Evolutionary conservation across 2,113 vertebrate genomes (phyloP).

Genomic region (Ictalurus furcatus): DNA sequence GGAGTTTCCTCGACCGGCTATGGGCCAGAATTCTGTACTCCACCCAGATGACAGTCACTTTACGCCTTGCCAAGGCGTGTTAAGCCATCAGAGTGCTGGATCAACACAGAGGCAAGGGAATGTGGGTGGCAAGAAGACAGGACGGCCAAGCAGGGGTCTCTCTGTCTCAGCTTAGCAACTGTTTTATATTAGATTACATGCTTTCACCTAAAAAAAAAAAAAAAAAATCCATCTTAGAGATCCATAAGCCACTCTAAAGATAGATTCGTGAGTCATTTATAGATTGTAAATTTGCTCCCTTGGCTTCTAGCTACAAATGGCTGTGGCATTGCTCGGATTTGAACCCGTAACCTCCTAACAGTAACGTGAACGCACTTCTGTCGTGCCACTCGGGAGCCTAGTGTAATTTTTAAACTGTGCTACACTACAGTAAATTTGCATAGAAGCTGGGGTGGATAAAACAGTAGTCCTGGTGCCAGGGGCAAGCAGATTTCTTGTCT

Average conservation of each 20-base stretch:
- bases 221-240: not conserved
- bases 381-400: not conserved
- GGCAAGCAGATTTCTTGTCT: not conserved
- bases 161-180: not conserved
- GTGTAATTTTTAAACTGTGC: not conserved
- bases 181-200: slow-evolving; percentile 10
- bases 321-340: not conserved
- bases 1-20: slow-evolving; percentile 53
- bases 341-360: not conserved
- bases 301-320: not conserved
- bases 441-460: not conserved
- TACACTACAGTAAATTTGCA: not conserved
- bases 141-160: not conserved
- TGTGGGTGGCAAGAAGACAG: not conserved
- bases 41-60: slow-evolving; percentile 50
- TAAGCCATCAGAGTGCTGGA: not conserved
- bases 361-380: not conserved
- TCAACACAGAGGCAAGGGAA: slow-evolving; percentile 23
- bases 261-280: not conserved
- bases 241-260: not conserved
- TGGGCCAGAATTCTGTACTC: slow-evolving; percentile 59
- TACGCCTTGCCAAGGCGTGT: not conserved
- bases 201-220: not conserved
- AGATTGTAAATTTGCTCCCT: not conserved
- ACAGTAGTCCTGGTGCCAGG: not conserved